A percentile compares a stretch with the other conserved stretches of the same genome.
phyloP scores from a whole-genome alignment of 2,797 vertebrate genomes.

The Acanthurus leucopareius region DNA sequence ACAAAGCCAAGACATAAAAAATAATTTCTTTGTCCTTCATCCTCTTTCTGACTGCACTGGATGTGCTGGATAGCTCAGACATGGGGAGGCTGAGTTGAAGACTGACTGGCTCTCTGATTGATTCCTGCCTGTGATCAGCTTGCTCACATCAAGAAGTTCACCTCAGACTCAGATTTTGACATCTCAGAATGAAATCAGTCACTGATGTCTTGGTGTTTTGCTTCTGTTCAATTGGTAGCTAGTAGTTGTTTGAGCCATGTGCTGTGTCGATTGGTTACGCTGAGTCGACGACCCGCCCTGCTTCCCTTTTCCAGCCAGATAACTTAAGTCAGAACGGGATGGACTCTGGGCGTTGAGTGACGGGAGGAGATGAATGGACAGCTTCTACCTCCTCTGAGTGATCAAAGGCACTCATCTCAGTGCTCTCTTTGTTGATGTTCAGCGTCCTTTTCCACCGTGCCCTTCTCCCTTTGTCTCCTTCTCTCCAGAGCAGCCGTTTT shows the following conservation, averaged over 20 bases:
- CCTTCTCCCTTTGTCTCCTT: conserved; percentile 63
- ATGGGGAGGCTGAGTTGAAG: not conserved
- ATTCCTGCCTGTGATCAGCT: too few species aligned
- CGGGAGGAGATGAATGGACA: conserved; percentile 65
- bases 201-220: not conserved
- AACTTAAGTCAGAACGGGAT: conserved; percentile 58
- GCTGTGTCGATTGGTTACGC: conserved; percentile 9
- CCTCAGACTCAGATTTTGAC: not conserved
- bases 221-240: conserved; percentile 5
- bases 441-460: conserved; percentile 43
- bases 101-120: too few species aligned
- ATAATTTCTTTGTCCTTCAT: rapidly evolving
- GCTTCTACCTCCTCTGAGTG: conserved; percentile 54
- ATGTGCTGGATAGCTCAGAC: not conserved
- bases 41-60: not conserved
- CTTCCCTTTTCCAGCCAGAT: conserved; percentile 24
- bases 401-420: conserved; percentile 76
- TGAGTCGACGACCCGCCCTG: conserved; percentile 9
- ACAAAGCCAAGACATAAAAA: not conserved
- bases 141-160: not conserved
- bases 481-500: conserved; percentile 46
- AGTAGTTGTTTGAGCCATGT: conserved; percentile 15
- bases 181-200: conserved; percentile 24
- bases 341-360: conserved; percentile 52
- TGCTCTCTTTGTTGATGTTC: conserved; percentile 52